These are phyloP conservation scores for Megaustenia siamemsis DNA, from an alignment of 2,888 invertebrate species.

Conservation along the genomic window DNA sequence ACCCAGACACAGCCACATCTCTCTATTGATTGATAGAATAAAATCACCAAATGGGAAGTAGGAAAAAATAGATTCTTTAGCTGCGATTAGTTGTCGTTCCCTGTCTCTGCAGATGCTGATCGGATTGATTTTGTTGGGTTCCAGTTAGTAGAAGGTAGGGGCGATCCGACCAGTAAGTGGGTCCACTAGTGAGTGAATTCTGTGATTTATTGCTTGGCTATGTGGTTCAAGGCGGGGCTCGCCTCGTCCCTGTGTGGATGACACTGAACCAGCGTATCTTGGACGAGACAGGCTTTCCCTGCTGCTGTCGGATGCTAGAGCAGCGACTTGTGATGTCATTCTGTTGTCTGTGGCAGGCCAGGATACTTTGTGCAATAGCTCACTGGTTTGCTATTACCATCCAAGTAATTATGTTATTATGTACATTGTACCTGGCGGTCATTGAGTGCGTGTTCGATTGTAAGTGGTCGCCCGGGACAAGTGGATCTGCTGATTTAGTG, in stretches of 20 bases:
- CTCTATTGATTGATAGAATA: constrained; percentile 37
- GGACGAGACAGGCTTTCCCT: too few relatives aligned
- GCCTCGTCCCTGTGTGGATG: background rate
- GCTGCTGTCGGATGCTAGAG: background rate
- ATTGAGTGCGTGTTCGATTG: too few relatives aligned
- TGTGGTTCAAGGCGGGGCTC: background rate
- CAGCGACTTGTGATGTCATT: background rate
- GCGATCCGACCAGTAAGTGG: background rate
- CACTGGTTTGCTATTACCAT: too few relatives aligned
- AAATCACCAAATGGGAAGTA: background rate
- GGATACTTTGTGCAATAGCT: too few relatives aligned
- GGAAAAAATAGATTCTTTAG: background rate
- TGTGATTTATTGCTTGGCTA: background rate
- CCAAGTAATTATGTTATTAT: too few relatives aligned
- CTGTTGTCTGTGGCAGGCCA: background rate
- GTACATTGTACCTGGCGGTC: too few relatives aligned
- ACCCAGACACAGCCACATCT: background rate
- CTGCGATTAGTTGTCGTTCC: constrained; percentile 16
- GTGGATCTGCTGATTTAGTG: too few relatives aligned
- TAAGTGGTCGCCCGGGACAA: too few relatives aligned
- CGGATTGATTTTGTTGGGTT: constrained; percentile 28
- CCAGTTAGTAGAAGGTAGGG: constrained; percentile 29
- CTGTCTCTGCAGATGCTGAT: constrained; percentile 3
- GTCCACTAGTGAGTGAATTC: background rate
- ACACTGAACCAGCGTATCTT: too few relatives aligned